phyloP scores from a whole-genome alignment of 1,140 invertebrate species.

The Helicoverpa zea region DNA sequence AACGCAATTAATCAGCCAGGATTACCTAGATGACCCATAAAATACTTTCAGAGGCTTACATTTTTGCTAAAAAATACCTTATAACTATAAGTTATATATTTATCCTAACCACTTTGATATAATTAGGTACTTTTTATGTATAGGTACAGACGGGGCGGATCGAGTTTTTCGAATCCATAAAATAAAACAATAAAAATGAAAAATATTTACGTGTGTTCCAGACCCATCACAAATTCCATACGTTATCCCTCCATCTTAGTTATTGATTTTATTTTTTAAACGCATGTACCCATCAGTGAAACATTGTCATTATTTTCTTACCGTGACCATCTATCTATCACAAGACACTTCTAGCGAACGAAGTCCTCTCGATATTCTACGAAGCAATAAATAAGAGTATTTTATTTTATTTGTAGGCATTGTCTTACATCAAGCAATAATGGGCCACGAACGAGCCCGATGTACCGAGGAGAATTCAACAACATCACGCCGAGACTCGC shows the following conservation, averaged over 20 bases:
- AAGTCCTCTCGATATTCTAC: constrained; percentile 58
- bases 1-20: too few relatives aligned
- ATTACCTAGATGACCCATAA: too few relatives aligned
- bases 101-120: too few relatives aligned
- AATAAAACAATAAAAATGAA: too few relatives aligned
- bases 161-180: too few relatives aligned
- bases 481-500: constrained; percentile 68
- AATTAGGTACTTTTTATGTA: too few relatives aligned
- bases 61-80: too few relatives aligned
- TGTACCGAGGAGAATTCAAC: constrained; percentile 73
- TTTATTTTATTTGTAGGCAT: constrained; percentile 75
- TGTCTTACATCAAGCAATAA: constrained; percentile 77
- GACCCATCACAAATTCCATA: background rate
- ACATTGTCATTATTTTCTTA: constrained; percentile 38
- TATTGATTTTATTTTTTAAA: constrained; percentile 19
- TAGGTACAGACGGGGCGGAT: too few relatives aligned
- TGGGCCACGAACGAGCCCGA: constrained; percentile 67
- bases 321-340: constrained; percentile 41
- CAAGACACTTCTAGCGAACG: constrained; percentile 48
- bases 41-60: too few relatives aligned
- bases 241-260: background rate
- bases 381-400: constrained; percentile 75
- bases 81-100: too few relatives aligned
- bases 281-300: background rate
- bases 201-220: background rate